Percentiles rank a stretch among this genome's conserved stretches.
These are phyloP conservation scores for Eulemur coronatus DNA, from an alignment of 2,797 vertebrate species.

Conservation along the genomic window DNA sequence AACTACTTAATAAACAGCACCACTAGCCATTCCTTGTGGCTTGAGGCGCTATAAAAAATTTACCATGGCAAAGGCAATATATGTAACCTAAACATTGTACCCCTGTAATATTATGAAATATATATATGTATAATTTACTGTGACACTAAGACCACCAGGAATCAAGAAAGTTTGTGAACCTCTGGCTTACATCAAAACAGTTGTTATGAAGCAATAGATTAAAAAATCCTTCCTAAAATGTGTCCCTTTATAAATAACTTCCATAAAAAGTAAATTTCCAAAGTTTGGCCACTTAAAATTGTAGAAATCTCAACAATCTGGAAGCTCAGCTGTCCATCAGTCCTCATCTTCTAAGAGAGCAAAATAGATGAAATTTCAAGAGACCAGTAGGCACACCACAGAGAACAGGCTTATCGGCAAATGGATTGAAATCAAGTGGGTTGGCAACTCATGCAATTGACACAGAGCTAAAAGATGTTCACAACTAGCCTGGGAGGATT, in stretches of 20 bases:
- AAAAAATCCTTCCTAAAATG: not conserved
- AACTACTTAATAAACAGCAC: not conserved
- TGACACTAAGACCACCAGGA: not conserved
- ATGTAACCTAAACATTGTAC: too few species aligned
- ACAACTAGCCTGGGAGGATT: not conserved
- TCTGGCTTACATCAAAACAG: not conserved
- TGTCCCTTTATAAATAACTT: not conserved
- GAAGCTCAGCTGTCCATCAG: not conserved
- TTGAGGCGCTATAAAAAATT: not conserved
- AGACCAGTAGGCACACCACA: not conserved
- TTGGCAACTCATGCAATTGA: fast-evolving
- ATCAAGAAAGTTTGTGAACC: not conserved
- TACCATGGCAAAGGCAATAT: not conserved
- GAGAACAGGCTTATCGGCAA: too few species aligned
- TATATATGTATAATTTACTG: too few species aligned
- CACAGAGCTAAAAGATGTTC: not conserved
- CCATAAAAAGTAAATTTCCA: not conserved
- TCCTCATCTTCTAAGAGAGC: not conserved
- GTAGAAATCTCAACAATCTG: not conserved
- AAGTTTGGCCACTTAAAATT: not conserved
- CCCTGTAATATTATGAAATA: too few species aligned
- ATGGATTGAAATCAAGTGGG: not conserved
- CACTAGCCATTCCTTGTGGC: not conserved
- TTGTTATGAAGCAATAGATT: not conserved
- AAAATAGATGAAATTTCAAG: not conserved